These are phyloP conservation scores for Geotrypetes seraphini DNA, from an alignment of 2,797 vertebrate species.

Conservation along the genomic window DNA sequence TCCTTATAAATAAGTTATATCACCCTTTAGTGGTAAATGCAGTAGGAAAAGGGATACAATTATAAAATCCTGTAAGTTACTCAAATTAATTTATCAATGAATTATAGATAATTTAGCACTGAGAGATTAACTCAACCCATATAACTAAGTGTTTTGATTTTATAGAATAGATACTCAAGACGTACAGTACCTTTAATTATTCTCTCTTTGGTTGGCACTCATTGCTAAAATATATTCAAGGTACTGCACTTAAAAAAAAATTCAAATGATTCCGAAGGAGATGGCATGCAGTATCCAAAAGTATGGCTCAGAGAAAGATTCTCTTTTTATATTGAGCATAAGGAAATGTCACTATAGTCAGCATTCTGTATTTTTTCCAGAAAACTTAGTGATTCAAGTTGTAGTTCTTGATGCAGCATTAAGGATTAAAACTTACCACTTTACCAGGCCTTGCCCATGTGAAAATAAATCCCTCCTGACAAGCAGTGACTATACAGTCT, in stretches of 20 bases:
- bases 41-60: no score
- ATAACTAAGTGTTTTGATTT: no score
- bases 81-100: no score
- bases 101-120: no score
- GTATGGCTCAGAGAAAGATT: constrained; percentile 59
- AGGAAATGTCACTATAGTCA: constrained; percentile 53
- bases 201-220: constrained; percentile 53
- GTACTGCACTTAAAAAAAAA: constrained; percentile 47
- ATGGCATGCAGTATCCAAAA: constrained; percentile 76
- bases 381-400: constrained; percentile 51
- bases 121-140: no score
- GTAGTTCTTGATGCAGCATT: constrained; percentile 60
- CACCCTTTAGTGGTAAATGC: no score
- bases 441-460: constrained; percentile 98
- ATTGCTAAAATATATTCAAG: constrained; percentile 40
- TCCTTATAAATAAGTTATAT: no score
- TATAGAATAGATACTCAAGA: constrained; percentile 38
- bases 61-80: no score
- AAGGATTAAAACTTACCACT: constrained; percentile 91
- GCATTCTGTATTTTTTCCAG: constrained; percentile 55
- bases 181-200: constrained; percentile 38
- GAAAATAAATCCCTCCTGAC: constrained; percentile 99
- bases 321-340: constrained; percentile 59
- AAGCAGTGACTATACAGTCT: constrained; percentile 98
- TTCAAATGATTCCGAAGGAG: constrained; percentile 67